Evolutionary conservation across 2,888 invertebrate species (phyloP), one percentile per base, ranked within the genome.

Genomic region (Chrysopilus asiliformis): DNA sequence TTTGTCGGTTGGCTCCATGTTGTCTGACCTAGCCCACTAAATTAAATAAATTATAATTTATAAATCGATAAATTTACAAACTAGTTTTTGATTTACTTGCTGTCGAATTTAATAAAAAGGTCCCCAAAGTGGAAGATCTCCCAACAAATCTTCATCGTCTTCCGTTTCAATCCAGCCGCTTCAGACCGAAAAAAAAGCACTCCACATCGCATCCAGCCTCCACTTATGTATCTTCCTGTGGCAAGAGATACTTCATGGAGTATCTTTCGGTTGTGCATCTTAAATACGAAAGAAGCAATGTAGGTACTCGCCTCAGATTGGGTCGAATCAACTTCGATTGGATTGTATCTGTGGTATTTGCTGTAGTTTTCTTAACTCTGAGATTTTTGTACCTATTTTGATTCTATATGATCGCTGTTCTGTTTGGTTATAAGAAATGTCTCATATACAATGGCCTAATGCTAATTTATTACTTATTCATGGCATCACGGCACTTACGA

Each of bases 381-480:
- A 5, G 12, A 26, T 12, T 4, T 12, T 3, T 13, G 6, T 20
- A 22, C 14, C 7, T 32, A 22, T 6, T 20, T 6, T 18, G 12
- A 18, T 18, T 20, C 22, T 20, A 15, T 15, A 20, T 32, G 18
- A 13, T 32, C 24, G 10, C 20, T 8, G 15, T 22, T 38, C 38
- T 38, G 38, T 38, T 38, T 38, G 38, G 32, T 38, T 32, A 38
- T 38, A 42, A 39, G 36, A 46, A 43, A 41, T 45, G 48, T 49
- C 47, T 40, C 45, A 41, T 41, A 42, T 42, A 49, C 45, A 47
- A 49, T 41, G 40, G 43, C 43, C 46, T 49, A 49, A 49, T 49
- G 48, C 48, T 49, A 46, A 49, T 49, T 49, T 49, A 49, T 49
- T 47, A 42, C 48, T 41, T 43, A 46, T 43, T 43, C 45, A 44